Evolutionary conservation across 2,888 invertebrate species (phyloP).

Genomic region (Rhodophaea formosa): DNA sequence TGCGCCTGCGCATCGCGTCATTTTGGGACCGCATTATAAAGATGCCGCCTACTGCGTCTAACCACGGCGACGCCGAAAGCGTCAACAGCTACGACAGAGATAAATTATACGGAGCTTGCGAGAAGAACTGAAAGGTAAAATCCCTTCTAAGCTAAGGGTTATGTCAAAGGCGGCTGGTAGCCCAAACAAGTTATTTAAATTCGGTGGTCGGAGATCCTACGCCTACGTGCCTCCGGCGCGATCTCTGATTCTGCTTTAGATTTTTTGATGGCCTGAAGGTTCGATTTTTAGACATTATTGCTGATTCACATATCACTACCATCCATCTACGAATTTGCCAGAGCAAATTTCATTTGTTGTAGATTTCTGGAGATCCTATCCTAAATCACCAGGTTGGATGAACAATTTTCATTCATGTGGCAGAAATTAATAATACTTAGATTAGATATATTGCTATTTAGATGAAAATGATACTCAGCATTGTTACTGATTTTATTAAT

Average conservation of each 20-base stretch:
- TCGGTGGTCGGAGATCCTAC: conserved; percentile 53
- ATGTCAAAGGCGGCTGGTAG: conserved; percentile 67
- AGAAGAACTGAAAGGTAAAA: conserved; percentile 52
- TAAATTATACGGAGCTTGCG: conserved; percentile 37
- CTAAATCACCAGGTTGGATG: too few relatives aligned
- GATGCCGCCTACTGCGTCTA: conserved; percentile 46
- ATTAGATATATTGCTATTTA: too few relatives aligned
- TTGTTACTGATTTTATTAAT: too few relatives aligned
- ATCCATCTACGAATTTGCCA: too few relatives aligned
- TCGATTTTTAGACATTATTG: background rate
- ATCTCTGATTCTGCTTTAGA: conserved; percentile 1
- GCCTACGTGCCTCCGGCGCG: conserved; percentile 39
- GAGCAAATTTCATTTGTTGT: too few relatives aligned
- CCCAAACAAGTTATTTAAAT: conserved; percentile 77
- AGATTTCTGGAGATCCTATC: too few relatives aligned
- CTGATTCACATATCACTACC: background rate
- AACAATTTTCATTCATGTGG: too few relatives aligned
- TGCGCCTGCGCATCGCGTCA: conserved; percentile 49
- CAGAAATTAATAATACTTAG: too few relatives aligned
- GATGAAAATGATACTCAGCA: too few relatives aligned
- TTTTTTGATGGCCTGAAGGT: background rate
- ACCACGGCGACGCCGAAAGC: conserved; percentile 43
- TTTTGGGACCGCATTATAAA: conserved; percentile 51
- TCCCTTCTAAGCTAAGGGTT: conserved; percentile 56
- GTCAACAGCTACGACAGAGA: conserved; percentile 48